These are phyloP conservation scores for Bombyx mori DNA, from an alignment of 1,140 invertebrate genomes.

Conservation along the genomic window ASM3026992v2 NC_085131.1:436501-437000, in stretches of 20 bases:
- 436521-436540: too few relatives aligned
- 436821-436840: conserved; percentile 25
- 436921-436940: too few relatives aligned
- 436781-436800: conserved; percentile 47
- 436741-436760: conserved; percentile 77
- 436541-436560: too few relatives aligned
- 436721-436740: conserved; percentile 70
- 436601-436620: too few relatives aligned
- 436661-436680: conserved; percentile 73
- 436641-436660: too few relatives aligned
- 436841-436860: conserved; percentile 30
- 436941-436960: too few relatives aligned
- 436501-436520: too few relatives aligned
- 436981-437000: too few relatives aligned
- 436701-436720: conserved; percentile 73
- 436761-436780: conserved; percentile 25
- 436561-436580: too few relatives aligned
- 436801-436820: conserved; percentile 40
- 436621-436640: too few relatives aligned
- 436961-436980: too few relatives aligned
- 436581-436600: too few relatives aligned
- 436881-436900: conserved; percentile 31
- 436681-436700: conserved; percentile 77
- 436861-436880: conserved; percentile 43
- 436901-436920: neutral